Percentiles rank a stretch among this genome's conserved stretches.
These are phyloP conservation scores for Dufourea novaeangliae DNA, from an alignment of 1,140 invertebrate genomes.

Conservation along the genomic window DNA sequence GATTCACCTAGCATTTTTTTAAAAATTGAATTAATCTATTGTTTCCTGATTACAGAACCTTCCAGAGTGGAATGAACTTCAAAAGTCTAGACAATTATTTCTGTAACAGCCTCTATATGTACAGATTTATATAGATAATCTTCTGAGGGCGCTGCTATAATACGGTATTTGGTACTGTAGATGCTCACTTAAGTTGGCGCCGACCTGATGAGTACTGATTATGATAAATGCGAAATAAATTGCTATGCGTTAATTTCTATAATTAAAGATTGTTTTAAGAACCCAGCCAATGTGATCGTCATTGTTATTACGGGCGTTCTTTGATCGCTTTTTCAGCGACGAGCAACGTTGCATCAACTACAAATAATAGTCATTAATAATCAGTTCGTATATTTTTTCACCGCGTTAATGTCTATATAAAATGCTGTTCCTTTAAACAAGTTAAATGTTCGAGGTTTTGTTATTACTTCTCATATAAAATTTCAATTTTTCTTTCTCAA, in stretches of 20 bases:
- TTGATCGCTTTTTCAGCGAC: too few species aligned
- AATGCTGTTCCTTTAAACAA: too few species aligned
- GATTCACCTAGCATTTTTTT: too few species aligned
- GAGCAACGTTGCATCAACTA: neutral
- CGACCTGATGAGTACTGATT: neutral
- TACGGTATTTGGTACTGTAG: neutral
- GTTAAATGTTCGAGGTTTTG: too few species aligned
- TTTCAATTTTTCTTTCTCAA: too few species aligned
- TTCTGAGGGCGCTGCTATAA: too few species aligned
- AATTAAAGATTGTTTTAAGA: conserved; percentile 3
- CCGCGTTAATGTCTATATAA: neutral
- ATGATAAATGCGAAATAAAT: neutral
- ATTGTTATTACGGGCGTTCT: neutral
- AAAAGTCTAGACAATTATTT: too few species aligned
- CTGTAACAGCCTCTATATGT: too few species aligned
- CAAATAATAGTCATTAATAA: neutral
- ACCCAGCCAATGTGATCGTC: neutral
- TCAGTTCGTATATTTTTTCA: neutral
- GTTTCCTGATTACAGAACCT: too few species aligned
- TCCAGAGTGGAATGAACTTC: too few species aligned
- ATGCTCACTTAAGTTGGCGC: neutral
- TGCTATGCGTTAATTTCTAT: neutral
- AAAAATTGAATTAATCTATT: neutral
- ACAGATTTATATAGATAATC: too few species aligned
- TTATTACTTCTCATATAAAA: too few species aligned